phyloP scores from a whole-genome alignment of 1,140 invertebrate species.

The Pseudachorutes palmiensis region DNA sequence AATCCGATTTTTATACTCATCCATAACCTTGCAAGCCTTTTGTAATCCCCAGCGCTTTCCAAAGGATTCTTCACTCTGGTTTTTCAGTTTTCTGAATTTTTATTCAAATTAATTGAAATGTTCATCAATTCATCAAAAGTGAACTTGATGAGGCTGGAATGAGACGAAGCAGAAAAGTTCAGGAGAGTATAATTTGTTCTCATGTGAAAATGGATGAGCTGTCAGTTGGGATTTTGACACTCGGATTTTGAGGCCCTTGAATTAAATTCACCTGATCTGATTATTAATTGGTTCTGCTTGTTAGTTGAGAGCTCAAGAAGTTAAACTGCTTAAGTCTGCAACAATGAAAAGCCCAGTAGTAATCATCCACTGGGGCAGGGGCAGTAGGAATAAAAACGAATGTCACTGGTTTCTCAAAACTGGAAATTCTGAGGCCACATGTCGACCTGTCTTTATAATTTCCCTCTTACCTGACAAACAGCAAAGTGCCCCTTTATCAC shows the following conservation, averaged over 20 bases:
- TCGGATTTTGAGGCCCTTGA: background rate
- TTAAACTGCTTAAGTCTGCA: background rate
- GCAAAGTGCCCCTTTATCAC: background rate
- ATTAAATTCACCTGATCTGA: slow-evolving; percentile 23
- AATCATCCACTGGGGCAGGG: background rate
- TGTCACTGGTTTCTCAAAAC: background rate
- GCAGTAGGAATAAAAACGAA: background rate
- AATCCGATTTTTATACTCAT: no score
- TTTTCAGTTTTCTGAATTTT: no score
- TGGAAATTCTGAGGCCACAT: background rate
- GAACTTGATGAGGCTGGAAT: slow-evolving; percentile 8
- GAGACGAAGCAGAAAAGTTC: slow-evolving; percentile 10
- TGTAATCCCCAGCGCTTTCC: no score
- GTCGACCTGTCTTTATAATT: background rate
- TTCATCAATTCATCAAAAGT: slow-evolving; percentile 2
- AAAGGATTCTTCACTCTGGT: no score
- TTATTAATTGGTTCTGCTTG: slow-evolving; percentile 17
- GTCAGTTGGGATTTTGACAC: slow-evolving; percentile 37
- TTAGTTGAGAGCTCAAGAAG: background rate
- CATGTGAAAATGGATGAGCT: slow-evolving; percentile 32
- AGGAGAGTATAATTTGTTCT: slow-evolving; percentile 29
- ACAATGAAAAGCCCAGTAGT: slow-evolving; percentile 7
- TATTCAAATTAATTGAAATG: background rate
- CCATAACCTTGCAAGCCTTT: no score
- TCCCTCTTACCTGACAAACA: background rate